Percentiles rank a stretch among this genome's conserved stretches.
These are phyloP conservation scores for Caranx ignobilis DNA, from an alignment of 2,113 vertebrate genomes.

Conservation along the genomic window DNA sequence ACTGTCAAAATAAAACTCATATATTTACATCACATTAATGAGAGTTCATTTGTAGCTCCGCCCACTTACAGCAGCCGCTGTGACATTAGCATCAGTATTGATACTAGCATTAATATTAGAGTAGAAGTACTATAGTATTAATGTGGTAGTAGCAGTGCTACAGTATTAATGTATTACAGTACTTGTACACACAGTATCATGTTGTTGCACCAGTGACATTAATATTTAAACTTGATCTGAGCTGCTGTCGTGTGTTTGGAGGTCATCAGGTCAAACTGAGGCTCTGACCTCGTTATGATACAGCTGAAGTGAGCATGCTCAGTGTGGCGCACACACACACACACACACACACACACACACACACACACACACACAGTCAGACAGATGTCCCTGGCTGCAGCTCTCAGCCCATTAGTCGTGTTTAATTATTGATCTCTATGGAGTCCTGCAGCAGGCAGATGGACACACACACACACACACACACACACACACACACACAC, in stretches of 20 bases:
- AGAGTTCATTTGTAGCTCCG: no score
- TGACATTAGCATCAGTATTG: no score
- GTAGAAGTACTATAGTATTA: no score
- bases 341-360: conserved; percentile 18
- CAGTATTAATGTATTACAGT: background rate
- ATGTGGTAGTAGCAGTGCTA: no score
- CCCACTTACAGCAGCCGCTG: no score
- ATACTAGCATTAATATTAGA: no score
- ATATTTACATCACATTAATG: no score
- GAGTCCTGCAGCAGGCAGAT: conserved; percentile 51
- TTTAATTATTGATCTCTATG: conserved; percentile 73
- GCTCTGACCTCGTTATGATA: conserved; percentile 47
- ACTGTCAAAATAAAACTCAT: no score
- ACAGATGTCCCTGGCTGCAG: conserved; percentile 55
- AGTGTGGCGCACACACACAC: conserved; percentile 11
- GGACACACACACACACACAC: conserved; percentile 43
- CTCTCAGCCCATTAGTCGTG: conserved; percentile 53
- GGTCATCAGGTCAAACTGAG: conserved; percentile 56
- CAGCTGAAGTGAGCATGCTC: conserved; percentile 40
- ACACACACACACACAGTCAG: conserved; percentile 30
- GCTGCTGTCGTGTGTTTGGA: conserved; percentile 3
- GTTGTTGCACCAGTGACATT: background rate
- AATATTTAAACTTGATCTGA: conserved; percentile 27
- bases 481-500: conserved; percentile 35
- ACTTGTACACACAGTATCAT: no score